Evolutionary conservation across 1,140 invertebrate genomes (phyloP).

Genomic region (Venustaconcha ellipsiformis): DNA sequence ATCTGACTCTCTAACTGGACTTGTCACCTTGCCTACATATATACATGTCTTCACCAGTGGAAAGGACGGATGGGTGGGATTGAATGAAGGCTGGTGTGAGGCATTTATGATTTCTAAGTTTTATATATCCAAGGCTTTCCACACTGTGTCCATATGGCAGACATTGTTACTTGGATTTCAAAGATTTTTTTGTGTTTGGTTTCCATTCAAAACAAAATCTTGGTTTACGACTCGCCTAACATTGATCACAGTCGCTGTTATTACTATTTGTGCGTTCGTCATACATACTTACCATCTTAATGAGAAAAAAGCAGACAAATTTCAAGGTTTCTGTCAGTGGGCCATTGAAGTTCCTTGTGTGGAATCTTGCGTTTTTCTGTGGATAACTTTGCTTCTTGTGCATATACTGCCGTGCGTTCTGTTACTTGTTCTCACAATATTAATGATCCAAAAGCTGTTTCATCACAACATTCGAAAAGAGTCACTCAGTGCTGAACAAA

Average conservation of each 20-base stretch:
- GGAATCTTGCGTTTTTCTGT: constrained; percentile 17
- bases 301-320: constrained; percentile 2
- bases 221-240: constrained; percentile 17
- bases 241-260: neutral
- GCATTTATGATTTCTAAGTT: constrained; percentile 15
- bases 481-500: constrained; percentile 10
- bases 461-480: neutral
- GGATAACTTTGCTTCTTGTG: constrained; percentile 18
- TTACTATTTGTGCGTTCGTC: constrained; percentile 5
- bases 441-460: constrained; percentile 8
- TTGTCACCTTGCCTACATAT: constrained; percentile 11
- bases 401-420: constrained; percentile 19
- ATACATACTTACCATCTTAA: constrained; percentile 24
- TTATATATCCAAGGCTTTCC: constrained; percentile 15
- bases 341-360: constrained; percentile 1
- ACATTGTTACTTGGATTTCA: constrained; percentile 28
- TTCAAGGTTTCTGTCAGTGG: constrained; percentile 8
- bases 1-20: constrained; percentile 23
- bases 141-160: constrained; percentile 33
- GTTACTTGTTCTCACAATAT: constrained; percentile 1
- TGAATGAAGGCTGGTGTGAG: constrained; percentile 17
- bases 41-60: constrained; percentile 6
- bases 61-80: neutral
- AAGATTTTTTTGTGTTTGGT: constrained; percentile 18
- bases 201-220: constrained; percentile 15